Percentiles rank a stretch among this genome's conserved stretches.
Conservation (phyloP, 2,797 vertebrate species). For the Rhynchotus rufescens region DNA sequence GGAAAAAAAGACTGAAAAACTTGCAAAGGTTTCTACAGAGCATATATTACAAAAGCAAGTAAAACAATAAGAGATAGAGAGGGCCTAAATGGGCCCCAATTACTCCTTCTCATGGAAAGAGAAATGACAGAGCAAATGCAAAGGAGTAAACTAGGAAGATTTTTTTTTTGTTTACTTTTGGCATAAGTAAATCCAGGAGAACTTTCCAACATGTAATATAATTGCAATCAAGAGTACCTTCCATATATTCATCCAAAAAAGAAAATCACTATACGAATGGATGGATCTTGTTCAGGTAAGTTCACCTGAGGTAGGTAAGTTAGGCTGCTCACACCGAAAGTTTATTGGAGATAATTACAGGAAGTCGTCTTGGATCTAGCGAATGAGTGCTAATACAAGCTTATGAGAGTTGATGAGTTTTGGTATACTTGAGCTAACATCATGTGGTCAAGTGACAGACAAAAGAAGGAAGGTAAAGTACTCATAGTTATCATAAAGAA, state of each 20-base stretch:
- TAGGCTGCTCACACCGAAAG: not conserved
- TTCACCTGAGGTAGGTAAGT: too few relatives aligned
- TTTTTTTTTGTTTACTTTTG: not conserved
- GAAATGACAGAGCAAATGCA: not conserved
- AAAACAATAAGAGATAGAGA: not conserved
- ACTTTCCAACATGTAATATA: not conserved
- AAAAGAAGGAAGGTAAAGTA: too few relatives aligned
- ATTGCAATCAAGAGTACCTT: not conserved
- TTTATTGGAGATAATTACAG: not conserved
- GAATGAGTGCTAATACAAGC: too few relatives aligned
- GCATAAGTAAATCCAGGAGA: not conserved
- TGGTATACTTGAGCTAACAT: too few relatives aligned
- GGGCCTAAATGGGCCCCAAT: not conserved
- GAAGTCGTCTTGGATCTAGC: not conserved
- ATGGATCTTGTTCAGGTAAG: not conserved
- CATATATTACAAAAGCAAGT: not conserved
- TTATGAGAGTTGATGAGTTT: too few relatives aligned
- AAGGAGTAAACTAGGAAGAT: not conserved
- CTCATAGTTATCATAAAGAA: too few relatives aligned
- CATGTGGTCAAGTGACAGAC: too few relatives aligned
- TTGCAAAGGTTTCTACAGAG: not conserved
- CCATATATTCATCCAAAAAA: not conserved
- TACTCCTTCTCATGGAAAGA: not conserved
- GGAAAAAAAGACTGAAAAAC: not conserved
- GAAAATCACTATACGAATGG: not conserved